Percentiles rank a stretch among this genome's conserved stretches.
phyloP scores from a whole-genome alignment of 2,797 vertebrate species.

The Helostoma temminkii region DNA sequence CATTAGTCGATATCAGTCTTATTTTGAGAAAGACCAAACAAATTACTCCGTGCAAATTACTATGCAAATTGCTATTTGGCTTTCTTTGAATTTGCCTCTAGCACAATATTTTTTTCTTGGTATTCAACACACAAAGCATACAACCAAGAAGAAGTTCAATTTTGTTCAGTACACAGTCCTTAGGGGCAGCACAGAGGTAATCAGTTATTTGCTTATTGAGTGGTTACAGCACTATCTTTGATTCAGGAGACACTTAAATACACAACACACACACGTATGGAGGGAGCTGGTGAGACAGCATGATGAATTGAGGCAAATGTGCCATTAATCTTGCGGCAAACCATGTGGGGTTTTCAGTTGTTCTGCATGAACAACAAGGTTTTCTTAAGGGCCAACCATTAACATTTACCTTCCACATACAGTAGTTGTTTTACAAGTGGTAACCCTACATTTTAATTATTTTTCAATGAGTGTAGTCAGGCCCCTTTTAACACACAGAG shows the following conservation, averaged over 20 bases:
- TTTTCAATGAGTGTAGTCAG: neutral
- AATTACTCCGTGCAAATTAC: slow-evolving; percentile 15
- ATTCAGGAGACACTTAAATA: slow-evolving; percentile 53
- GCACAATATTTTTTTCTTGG: neutral
- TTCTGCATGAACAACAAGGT: slow-evolving; percentile 52
- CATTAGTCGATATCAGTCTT: slow-evolving; percentile 1
- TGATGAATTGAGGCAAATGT: slow-evolving; percentile 57
- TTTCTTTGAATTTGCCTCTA: slow-evolving; percentile 9
- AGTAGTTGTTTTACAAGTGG: slow-evolving; percentile 31
- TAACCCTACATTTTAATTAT: slow-evolving; percentile 5
- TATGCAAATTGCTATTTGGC: slow-evolving; percentile 24
- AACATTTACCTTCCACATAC: too few species aligned
- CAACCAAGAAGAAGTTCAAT: slow-evolving; percentile 20
- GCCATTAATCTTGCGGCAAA: slow-evolving; percentile 66
- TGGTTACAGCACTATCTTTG: slow-evolving; percentile 46
- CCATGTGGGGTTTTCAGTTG: slow-evolving; percentile 48
- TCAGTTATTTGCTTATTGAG: slow-evolving; percentile 64
- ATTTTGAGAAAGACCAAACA: slow-evolving; percentile 10
- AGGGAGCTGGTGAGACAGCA: slow-evolving; percentile 25
- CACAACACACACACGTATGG: slow-evolving; percentile 23
- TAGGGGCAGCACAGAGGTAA: slow-evolving; percentile 36
- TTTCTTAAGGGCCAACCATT: slow-evolving; percentile 31
- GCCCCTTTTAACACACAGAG: neutral
- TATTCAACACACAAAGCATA: slow-evolving; percentile 5
- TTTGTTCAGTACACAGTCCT: slow-evolving; percentile 22